Evolutionary conservation across 2,888 invertebrate genomes (phyloP), one percentile per base, ranked within the genome.

Genomic region (Drosophila koepferae): DNA sequence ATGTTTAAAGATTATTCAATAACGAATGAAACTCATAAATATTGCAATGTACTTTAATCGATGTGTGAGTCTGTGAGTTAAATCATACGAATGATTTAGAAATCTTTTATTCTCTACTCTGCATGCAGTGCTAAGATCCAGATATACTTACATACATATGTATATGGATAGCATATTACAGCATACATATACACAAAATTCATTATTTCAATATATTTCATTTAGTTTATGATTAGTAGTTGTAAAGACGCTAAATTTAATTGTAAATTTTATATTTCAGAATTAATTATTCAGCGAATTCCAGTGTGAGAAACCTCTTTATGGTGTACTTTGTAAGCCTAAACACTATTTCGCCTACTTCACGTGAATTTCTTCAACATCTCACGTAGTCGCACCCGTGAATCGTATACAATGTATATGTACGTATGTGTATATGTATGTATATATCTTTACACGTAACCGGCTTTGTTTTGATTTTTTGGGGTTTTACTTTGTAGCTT

Each of bases 331-430:
- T 7, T 34, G 7, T 18, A 34, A 51, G 49, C n/a, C 7, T 34
- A 28, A 48, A 48, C 8, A 16, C 28, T 28, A 28, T 16, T 48
- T 28, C 14, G 72, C 51, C 51, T 72, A 49, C 28, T 41, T 61
- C 34, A 44, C 61, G 40, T 71, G 56, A 66, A 61, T 44, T 55
- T 40, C 62, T 66, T 66, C 28, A 49, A 12, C 63, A 64, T 63
- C 80, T 82, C 76, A 76, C 80, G 80, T 82, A 66, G 31, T 53
- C 61, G 63, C 31, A 49, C 56, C 53, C 69, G 73, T 70, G 71
- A 74, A 64, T 74, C 75, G 71, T 62, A 56, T 61, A 23, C 20
- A 20, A 20, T 23, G 23, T 23, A 75, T 61, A 44, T 44, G 44
- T 12, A 12, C 20, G 60, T 7, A 28, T 28, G 28, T 62, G 54